Evolutionary conservation across 2,113 vertebrate species (phyloP), one percentile per base, ranked within the genome.

Genomic region (Myrmecobius fasciatus): DNA sequence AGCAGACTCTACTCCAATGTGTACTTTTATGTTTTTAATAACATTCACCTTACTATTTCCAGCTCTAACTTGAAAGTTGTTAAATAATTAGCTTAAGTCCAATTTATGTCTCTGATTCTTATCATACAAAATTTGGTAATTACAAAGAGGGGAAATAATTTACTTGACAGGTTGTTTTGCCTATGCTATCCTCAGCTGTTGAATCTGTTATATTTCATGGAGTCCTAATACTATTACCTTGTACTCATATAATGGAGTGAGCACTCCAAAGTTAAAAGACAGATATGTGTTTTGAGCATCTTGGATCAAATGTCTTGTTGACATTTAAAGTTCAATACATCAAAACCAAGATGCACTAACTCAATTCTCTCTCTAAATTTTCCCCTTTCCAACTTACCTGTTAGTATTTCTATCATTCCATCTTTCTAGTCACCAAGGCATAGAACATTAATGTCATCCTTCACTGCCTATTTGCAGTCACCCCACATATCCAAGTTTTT

Each of bases 11-110:
- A 94, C 95, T 95, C 95, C 67, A 95, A 75, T 83, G 93, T 47
- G 46, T 91, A 94, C 95, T 96, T 95, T 92, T 54, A 88, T 89
- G 93, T 95, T 89, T 67, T 96, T 94, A 91, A 95, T 97, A 95
- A 91, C 92, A 94, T 96, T n/a, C 92, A 93, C 92, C 51, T 54
- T 91, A 26, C 25, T 92, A 52, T 49, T 91, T 95, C 89, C 12
- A 54, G 25, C 92, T 53, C 46, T 89, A 93, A 92, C 90, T 56
- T 67, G 91, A 52, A 94, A 94, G 53, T 56, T 56, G 31, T 20
- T 94, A 93, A 96, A 95, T 94, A 90, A 95, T 94, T 93, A 88
- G 56, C 94, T 56, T 95, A 90, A 93, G 91, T 93, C 53, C 90
- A 67, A 52, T 89, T 53, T 92, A 89, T 93, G 91, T 93, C 48